Evolutionary conservation across 2,797 vertebrate genomes (phyloP).

Genomic region (Rhinoraja longicauda): DNA sequence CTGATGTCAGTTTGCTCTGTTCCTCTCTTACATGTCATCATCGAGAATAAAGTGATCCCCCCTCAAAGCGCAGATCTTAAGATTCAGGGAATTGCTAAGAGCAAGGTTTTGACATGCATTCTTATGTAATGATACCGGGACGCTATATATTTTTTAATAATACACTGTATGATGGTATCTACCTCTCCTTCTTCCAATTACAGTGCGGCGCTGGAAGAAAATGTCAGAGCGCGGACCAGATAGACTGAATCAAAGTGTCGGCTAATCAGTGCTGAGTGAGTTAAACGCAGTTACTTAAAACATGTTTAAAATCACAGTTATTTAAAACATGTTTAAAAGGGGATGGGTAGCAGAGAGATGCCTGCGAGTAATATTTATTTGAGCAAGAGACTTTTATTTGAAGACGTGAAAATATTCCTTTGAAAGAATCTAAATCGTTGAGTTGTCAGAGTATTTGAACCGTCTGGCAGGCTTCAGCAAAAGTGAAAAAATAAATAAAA

Average conservation of each 20-base stretch:
- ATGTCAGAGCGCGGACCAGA: constrained; percentile 21
- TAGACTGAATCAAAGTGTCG: neutral
- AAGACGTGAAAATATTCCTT: constrained; percentile 14
- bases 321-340: neutral
- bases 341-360: neutral
- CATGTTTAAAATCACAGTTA: neutral
- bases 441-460: neutral
- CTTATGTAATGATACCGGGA: constrained; percentile 31
- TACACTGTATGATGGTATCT: neutral
- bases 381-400: neutral
- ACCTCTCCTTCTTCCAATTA: constrained; percentile 34
- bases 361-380: neutral
- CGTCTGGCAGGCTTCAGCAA: neutral
- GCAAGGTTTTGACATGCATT: constrained; percentile 27
- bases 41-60: constrained; percentile 36
- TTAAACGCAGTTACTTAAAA: constrained; percentile 18
- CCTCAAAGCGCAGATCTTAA: constrained; percentile 26
- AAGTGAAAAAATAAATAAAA: neutral
- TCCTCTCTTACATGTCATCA: neutral
- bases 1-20: constrained; percentile 6
- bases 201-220: neutral
- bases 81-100: constrained; percentile 15
- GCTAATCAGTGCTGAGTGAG: constrained; percentile 23
- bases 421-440: neutral
- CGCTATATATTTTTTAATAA: constrained; percentile 1